Evolutionary conservation across 2,888 invertebrate species (phyloP).

Genomic region (Coremacera marginata): DNA sequence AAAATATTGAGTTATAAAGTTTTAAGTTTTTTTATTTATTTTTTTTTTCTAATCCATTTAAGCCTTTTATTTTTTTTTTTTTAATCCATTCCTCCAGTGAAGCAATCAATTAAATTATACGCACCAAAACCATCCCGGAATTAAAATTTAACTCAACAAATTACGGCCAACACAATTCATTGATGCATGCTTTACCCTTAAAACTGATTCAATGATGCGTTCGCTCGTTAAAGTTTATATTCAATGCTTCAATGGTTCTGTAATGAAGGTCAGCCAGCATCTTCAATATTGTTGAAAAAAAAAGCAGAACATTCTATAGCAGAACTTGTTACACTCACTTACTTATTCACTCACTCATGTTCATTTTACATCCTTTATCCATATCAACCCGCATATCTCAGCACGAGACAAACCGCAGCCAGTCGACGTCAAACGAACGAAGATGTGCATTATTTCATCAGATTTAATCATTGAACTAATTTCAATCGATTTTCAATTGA

Average conservation of each 20-base stretch:
- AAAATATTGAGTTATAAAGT: no score
- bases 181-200: no score
- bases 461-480: slow-evolving; percentile 1
- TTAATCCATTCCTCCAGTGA: no score
- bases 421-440: neutral
- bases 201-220: neutral
- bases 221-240: neutral
- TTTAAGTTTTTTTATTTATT: no score
- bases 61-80: no score
- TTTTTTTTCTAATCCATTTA: no score
- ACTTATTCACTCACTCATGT: neutral
- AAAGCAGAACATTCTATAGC: no score
- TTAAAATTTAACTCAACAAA: no score
- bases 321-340: neutral
- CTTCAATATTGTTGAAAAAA: no score
- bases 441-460: slow-evolving; percentile 1
- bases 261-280: neutral
- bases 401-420: neutral
- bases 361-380: neutral
- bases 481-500: slow-evolving; percentile 33
- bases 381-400: neutral
- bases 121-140: no score
- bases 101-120: no score
- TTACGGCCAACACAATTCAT: no score
- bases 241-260: neutral